A percentile compares a stretch with the other conserved stretches of the same genome.
phyloP scores from a whole-genome alignment of 2,888 invertebrate species.

The Cosmorhoe ocellata region DNA sequence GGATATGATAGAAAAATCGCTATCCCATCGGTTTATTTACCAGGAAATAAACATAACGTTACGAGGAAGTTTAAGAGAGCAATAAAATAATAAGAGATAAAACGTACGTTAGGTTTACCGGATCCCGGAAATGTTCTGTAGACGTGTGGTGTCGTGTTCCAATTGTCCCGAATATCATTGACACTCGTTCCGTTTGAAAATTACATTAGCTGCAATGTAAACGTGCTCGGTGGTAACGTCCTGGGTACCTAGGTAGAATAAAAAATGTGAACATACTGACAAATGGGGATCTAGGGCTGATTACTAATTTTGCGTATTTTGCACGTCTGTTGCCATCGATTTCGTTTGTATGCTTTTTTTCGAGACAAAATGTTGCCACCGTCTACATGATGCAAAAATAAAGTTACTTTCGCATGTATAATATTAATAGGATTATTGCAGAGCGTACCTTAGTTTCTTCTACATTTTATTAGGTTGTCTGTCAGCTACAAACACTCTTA shows the following conservation, averaged over 20 bases:
- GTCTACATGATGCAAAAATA: too few species aligned
- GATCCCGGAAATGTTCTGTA: slow-evolving; percentile 54
- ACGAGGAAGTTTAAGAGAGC: slow-evolving; percentile 39
- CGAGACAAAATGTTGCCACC: too few species aligned
- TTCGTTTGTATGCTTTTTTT: too few species aligned
- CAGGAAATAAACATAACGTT: slow-evolving; percentile 31
- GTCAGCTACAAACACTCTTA: too few species aligned
- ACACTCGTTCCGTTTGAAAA: slow-evolving; percentile 19
- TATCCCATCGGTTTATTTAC: slow-evolving; percentile 12
- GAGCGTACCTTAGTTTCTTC: too few species aligned
- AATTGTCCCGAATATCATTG: slow-evolving; percentile 43
- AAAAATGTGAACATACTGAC: not conserved
- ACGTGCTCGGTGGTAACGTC: not conserved
- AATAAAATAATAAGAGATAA: slow-evolving; percentile 55
- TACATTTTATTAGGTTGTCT: too few species aligned
- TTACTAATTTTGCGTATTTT: too few species aligned
- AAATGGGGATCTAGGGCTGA: not conserved
- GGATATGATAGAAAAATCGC: not conserved
- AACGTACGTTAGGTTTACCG: slow-evolving; percentile 38
- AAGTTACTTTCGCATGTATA: too few species aligned
- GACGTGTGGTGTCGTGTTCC: slow-evolving; percentile 40
- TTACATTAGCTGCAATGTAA: slow-evolving; percentile 15
- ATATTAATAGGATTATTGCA: too few species aligned
- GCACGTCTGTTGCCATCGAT: too few species aligned
- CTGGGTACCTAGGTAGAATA: not conserved